Percentiles rank a stretch among this genome's conserved stretches.
These are phyloP conservation scores for Crioceris asparagi DNA, from an alignment of 2,888 invertebrate species.

Conservation along the genomic window DNA sequence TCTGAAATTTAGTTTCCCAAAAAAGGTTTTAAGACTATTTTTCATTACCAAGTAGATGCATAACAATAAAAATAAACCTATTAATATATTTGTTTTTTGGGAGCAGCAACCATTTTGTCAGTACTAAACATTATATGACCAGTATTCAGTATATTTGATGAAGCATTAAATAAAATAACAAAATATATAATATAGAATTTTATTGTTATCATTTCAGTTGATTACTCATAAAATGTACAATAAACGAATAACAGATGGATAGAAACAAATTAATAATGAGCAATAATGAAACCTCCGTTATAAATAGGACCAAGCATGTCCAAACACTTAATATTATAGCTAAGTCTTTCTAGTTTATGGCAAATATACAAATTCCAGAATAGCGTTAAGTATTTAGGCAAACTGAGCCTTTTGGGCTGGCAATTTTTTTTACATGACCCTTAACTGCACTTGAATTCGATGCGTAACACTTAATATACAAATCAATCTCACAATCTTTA, in stretches of 20 bases:
- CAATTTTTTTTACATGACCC: constrained; percentile 34
- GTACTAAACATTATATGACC: no score
- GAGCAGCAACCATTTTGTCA: no score
- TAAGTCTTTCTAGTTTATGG: constrained; percentile 32
- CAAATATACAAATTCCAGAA: constrained; percentile 38
- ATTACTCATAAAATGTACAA: constrained; percentile 41
- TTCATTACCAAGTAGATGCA: no score
- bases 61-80: no score
- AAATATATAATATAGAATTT: constrained; percentile 40
- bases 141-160: no score
- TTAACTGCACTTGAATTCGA: constrained; percentile 39
- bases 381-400: constrained; percentile 35
- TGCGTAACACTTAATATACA: constrained; percentile 35
- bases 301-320: constrained; percentile 34
- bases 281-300: constrained; percentile 40
- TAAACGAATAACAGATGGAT: constrained; percentile 41
- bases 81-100: no score
- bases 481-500: constrained; percentile 32
- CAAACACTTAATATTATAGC: constrained; percentile 29
- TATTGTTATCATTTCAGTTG: constrained; percentile 39
- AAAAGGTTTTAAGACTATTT: no score
- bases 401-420: constrained; percentile 31
- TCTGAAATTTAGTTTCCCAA: no score
- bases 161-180: neutral
- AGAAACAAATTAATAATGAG: constrained; percentile 40